A percentile compares a stretch with the other conserved stretches of the same genome.
phyloP scores from a whole-genome alignment of 2,113 vertebrate genomes.

The Tetraodon nigroviridis region DNA sequence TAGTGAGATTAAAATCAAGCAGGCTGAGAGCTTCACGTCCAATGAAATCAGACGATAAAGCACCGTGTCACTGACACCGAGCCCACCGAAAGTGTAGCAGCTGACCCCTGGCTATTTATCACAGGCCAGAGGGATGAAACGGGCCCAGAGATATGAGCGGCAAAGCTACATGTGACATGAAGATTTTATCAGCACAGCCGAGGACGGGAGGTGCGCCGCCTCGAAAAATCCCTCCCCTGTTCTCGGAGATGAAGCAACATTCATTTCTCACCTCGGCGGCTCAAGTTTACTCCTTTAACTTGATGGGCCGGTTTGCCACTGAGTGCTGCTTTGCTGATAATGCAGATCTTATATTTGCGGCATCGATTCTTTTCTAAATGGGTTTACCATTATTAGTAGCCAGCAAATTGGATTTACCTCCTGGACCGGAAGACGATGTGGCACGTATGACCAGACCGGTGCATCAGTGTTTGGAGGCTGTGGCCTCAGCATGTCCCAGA shows the following conservation, averaged over 20 bases:
- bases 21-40: constrained; percentile 30
- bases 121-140: constrained; percentile 36
- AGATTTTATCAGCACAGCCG: constrained; percentile 54
- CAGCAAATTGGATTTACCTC: constrained; percentile 44
- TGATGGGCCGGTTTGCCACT: constrained; percentile 17
- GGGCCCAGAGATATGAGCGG: constrained; percentile 49
- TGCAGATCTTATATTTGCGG: constrained; percentile 33
- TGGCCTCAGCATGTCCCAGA: background rate
- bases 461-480: constrained; percentile 1
- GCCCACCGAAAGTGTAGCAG: constrained; percentile 20
- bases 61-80: constrained; percentile 28
- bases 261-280: constrained; percentile 37
- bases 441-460: constrained; percentile 19
- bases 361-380: constrained; percentile 41
- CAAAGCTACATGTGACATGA: constrained; percentile 46
- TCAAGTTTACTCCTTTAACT: constrained; percentile 22
- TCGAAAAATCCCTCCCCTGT: constrained; percentile 34
- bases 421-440: constrained; percentile 35
- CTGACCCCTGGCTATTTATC: constrained; percentile 45
- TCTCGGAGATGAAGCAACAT: constrained; percentile 25
- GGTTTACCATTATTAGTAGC: constrained; percentile 40
- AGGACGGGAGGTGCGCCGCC: constrained; percentile 24
- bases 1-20: constrained; percentile 22
- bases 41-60: constrained; percentile 41
- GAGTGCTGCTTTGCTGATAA: constrained; percentile 35